Conservation (phyloP, 2,888 invertebrate genomes). For the Pachliopta kotzebuea region DNA sequence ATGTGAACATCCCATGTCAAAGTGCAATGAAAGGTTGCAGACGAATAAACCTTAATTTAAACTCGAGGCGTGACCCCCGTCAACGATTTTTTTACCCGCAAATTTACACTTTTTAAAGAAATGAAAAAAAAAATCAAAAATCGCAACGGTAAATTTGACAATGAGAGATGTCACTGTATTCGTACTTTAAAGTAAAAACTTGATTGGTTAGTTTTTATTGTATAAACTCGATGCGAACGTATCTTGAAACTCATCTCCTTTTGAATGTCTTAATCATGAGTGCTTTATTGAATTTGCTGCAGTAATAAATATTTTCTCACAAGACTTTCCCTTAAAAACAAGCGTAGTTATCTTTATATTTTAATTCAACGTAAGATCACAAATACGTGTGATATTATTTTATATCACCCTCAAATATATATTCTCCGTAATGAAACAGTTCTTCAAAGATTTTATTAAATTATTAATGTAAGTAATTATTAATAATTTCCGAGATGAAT, state of each 20-base stretch:
- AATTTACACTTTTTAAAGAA: slow-evolving; percentile 67
- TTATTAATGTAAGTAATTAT: slow-evolving; percentile 16
- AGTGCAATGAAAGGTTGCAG: slow-evolving; percentile 75
- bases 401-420: neutral
- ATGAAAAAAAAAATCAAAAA: slow-evolving; percentile 44
- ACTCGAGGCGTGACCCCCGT: slow-evolving; percentile 77
- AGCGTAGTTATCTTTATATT: neutral
- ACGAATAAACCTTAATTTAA: slow-evolving; percentile 72
- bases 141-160: slow-evolving; percentile 67
- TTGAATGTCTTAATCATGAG: slow-evolving; percentile 52
- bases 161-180: slow-evolving; percentile 64
- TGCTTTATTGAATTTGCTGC: slow-evolving; percentile 45
- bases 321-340: slow-evolving; percentile 32
- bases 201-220: slow-evolving; percentile 72
- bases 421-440: slow-evolving; percentile 19
- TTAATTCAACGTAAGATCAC: neutral
- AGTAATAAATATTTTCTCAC: slow-evolving; percentile 62
- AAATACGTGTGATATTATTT: neutral
- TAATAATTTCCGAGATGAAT: slow-evolving; percentile 43
- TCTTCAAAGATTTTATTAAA: neutral
- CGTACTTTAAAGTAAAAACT: slow-evolving; percentile 73
- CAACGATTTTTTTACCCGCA: slow-evolving; percentile 66
- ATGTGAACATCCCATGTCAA: slow-evolving; percentile 68
- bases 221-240: slow-evolving; percentile 56
- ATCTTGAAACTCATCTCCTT: slow-evolving; percentile 63